Conservation (phyloP, 2,113 vertebrate species). For the Setophaga petechia region DNA sequence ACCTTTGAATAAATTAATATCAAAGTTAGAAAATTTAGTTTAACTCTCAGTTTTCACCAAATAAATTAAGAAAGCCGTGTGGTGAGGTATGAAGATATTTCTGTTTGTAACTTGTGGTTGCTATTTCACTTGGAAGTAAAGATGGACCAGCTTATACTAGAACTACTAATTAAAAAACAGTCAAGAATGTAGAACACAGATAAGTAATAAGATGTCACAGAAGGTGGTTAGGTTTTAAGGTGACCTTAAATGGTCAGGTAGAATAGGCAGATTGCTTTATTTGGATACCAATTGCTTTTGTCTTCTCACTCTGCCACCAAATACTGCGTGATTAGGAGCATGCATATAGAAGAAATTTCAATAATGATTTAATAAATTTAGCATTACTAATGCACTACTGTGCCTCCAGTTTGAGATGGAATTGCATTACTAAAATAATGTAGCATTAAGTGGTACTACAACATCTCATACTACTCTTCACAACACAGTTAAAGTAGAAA, state of each 20-base stretch:
- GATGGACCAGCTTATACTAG: not conserved
- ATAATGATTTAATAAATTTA: not conserved
- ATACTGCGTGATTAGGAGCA: not conserved
- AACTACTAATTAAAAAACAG: conserved; percentile 30
- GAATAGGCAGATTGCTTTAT: not conserved
- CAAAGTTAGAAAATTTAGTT: not conserved
- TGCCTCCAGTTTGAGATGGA: not conserved
- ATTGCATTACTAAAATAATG: not conserved
- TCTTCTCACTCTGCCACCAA: not conserved
- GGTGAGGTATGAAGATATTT: not conserved
- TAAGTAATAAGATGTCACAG: conserved; percentile 3
- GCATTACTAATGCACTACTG: not conserved
- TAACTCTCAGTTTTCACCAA: not conserved
- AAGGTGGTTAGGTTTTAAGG: conserved; percentile 38
- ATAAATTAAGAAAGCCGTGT: not conserved
- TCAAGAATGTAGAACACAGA: not conserved
- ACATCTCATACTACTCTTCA: not conserved
- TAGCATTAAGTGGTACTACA: not conserved
- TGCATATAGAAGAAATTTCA: not conserved
- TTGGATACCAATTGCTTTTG: not conserved
- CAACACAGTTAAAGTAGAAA: not conserved
- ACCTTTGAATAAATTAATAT: not conserved
- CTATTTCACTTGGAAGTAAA: not conserved
- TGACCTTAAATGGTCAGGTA: conserved; percentile 28
- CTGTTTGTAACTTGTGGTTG: not conserved